A percentile compares a stretch with the other conserved stretches of the same genome.
Evolutionary conservation across 2,113 vertebrate species (phyloP).

Genomic region (Gasterosteus aculeatus): DNA sequence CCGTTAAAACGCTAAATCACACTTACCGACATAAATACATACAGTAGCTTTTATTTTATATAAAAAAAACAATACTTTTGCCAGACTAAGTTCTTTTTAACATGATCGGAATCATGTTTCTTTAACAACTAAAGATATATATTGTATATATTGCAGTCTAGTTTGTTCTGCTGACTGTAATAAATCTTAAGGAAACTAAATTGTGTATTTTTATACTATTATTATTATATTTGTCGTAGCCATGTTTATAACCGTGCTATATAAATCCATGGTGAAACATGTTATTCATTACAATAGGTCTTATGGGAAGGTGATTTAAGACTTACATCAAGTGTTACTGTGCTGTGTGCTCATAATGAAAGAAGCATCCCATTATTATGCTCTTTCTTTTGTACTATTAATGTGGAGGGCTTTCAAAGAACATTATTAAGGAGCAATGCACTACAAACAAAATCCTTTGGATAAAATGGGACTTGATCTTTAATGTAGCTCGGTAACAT

Average conservation of each 20-base stretch:
- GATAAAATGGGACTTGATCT: slow-evolving; percentile 19
- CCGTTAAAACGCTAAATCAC: slow-evolving; percentile 45
- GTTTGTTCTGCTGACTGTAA: slow-evolving; percentile 16
- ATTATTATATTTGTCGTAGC: background rate
- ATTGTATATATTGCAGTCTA: background rate
- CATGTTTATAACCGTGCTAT: background rate
- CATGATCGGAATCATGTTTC: slow-evolving; percentile 26
- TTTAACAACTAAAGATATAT: slow-evolving; percentile 15
- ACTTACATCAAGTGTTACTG: slow-evolving; percentile 21
- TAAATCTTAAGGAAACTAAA: slow-evolving; percentile 12
- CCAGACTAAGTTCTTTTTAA: slow-evolving; percentile 10
- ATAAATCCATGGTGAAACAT: background rate
- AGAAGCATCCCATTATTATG: slow-evolving; percentile 13
- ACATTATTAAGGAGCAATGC: slow-evolving; percentile 25
- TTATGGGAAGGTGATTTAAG: slow-evolving; percentile 28
- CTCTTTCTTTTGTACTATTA: slow-evolving; percentile 51
- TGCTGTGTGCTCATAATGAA: slow-evolving; percentile 1
- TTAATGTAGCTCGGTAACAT: slow-evolving; percentile 1
- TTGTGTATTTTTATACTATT: background rate
- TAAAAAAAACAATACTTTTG: slow-evolving; percentile 4
- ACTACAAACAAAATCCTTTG: slow-evolving; percentile 19
- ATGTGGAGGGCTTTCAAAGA: slow-evolving; percentile 45
- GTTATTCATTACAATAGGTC: slow-evolving; percentile 5
- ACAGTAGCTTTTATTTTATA: slow-evolving; percentile 38
- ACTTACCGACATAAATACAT: slow-evolving; percentile 38